These are phyloP conservation scores for Perdita meconis DNA, from an alignment of 2,888 invertebrate genomes.

Conservation along the genomic window DNA sequence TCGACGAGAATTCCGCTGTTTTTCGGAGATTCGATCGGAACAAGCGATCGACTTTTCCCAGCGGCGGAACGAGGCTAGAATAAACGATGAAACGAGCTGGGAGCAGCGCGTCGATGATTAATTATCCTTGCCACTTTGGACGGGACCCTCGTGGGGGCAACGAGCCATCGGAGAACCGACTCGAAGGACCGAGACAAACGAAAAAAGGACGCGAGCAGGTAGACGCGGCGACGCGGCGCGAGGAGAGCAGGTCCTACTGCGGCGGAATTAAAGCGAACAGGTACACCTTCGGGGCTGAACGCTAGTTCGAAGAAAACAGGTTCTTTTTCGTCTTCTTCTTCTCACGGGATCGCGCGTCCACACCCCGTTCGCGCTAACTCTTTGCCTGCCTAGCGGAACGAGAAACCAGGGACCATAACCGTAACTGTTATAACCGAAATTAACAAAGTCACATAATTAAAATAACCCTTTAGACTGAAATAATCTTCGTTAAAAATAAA, in stretches of 20 bases:
- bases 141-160: neutral
- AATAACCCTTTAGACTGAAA: too few relatives aligned
- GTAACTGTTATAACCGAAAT: too few relatives aligned
- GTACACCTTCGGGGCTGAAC: conserved; percentile 75
- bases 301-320: conserved; percentile 78
- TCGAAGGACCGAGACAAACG: conserved; percentile 40
- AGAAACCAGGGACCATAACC: too few relatives aligned
- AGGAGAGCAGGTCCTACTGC: conserved; percentile 77
- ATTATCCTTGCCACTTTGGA: conserved; percentile 37
- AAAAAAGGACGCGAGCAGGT: conserved; percentile 53
- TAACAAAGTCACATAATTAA: too few relatives aligned
- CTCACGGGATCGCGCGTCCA: conserved; percentile 65
- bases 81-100: neutral
- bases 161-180: conserved; percentile 12
- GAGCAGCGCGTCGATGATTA: conserved; percentile 28
- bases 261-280: conserved; percentile 81
- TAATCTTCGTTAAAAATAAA: too few relatives aligned
- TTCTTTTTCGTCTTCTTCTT: conserved; percentile 76
- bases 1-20: neutral
- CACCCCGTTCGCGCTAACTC: conserved; percentile 71
- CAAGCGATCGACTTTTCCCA: conserved; percentile 11
- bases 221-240: conserved; percentile 41
- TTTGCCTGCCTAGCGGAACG: conserved; percentile 18
- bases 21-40: neutral
- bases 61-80: conserved; percentile 1